Evolutionary conservation across 2,113 vertebrate genomes (phyloP), one percentile per base, ranked within the genome.

Genomic region (Scytalopus superciliaris): DNA sequence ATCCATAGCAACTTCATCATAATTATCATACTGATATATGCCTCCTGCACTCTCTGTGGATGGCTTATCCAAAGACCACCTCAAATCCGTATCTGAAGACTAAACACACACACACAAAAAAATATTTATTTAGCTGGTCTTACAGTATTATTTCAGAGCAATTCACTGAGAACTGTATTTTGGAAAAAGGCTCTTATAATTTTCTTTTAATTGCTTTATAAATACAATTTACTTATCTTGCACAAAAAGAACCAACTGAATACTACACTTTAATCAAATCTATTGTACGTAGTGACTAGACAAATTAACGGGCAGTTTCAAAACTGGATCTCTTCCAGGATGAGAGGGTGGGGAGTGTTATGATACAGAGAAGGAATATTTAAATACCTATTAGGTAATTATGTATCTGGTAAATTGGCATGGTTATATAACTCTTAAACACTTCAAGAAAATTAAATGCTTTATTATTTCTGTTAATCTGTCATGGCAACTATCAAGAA

Each of bases 1-100:
- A 91, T 99, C 99, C 99, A 99, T 99, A 47, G 99, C 99, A 70
- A 99, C 99, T 98, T 99, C 99, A 52, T 99, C 99, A 7, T 99
- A 99, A 97, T 99, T 99, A 96, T 99, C 99, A 85, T 99, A 99
- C 67, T 99, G 99, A 97, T 99, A 99, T 75, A 99, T 98, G 67
- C 99, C 98, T 81, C 99, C 99, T 22, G 98, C 98, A 70, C 97
- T 95, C 77, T 99, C 99, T 82, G 98, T 95, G 77, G 98, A 73
- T 9, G 95, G 98, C 73, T 99, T 99, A 68, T 99, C 98, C 55
- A 98, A 95, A 35, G 98, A 98, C 94, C 99, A 98, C 90, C 98
- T 98, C 97, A 98, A 97, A 49, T 99, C 99, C 4, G 97, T 96
- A 86, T 99, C 99, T 97, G 98, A 98, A 87, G 98, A 99, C 99